Evolutionary conservation across 1,140 invertebrate genomes (phyloP).

Genomic region (Aphelenchoides fujianensis): DNA sequence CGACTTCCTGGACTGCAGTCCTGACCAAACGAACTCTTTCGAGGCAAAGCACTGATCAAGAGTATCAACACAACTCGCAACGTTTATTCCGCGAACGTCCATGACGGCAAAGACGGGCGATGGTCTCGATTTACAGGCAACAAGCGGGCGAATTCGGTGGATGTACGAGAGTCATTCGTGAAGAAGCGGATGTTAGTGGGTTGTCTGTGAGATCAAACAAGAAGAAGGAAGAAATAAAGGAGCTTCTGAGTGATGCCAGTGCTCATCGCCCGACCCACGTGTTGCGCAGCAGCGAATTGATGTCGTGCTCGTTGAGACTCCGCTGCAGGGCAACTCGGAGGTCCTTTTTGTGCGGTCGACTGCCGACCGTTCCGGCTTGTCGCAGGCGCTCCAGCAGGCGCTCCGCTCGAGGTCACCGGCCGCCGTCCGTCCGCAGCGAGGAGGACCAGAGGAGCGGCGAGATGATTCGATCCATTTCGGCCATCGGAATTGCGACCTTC

Average conservation of each 20-base stretch:
- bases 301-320: background rate
- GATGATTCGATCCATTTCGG: background rate
- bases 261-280: constrained; percentile 5
- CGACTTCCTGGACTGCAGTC: too few relatives aligned
- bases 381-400: background rate
- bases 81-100: too few relatives aligned
- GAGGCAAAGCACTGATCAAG: too few relatives aligned
- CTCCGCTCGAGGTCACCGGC: background rate
- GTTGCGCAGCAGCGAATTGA: constrained; percentile 5
- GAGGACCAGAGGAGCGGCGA: background rate
- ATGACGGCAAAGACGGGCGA: too few relatives aligned
- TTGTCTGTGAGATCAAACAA: background rate
- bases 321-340: constrained; percentile 3
- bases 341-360: constrained; percentile 10
- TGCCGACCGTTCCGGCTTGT: background rate
- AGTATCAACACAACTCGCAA: too few relatives aligned
- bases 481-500: background rate
- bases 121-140: too few relatives aligned
- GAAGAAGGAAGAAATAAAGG: background rate
- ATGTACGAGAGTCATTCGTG: too few relatives aligned
- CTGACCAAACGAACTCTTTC: too few relatives aligned
- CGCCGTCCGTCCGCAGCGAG: background rate
- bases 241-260: background rate
- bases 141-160: too few relatives aligned
- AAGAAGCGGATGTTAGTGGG: too few relatives aligned